Evolutionary conservation across 1,140 invertebrate genomes (phyloP).

Genomic region (Carposina sasakii): DNA sequence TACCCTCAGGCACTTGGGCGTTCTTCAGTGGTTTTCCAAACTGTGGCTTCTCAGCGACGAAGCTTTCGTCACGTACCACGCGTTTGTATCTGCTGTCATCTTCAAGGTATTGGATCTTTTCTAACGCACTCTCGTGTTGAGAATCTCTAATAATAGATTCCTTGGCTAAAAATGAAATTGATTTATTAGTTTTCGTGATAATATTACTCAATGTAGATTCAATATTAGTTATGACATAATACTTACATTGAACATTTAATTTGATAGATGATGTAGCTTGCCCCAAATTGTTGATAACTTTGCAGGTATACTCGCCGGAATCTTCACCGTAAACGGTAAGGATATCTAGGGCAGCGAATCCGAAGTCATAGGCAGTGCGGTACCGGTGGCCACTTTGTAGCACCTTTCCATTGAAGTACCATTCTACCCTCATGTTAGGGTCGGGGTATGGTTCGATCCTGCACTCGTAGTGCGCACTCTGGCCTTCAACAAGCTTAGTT

Average conservation of each 20-base stretch:
- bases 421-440: slow-evolving; percentile 92
- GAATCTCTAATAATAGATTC: slow-evolving; percentile 93
- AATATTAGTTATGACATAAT: slow-evolving; percentile 7
- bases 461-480: slow-evolving; percentile 96
- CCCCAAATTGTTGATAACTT: slow-evolving; percentile 90
- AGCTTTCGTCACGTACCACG: slow-evolving; percentile 80
- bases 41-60: slow-evolving; percentile 87
- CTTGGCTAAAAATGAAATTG: slow-evolving; percentile 76
- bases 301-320: slow-evolving; percentile 92
- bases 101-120: slow-evolving; percentile 94
- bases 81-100: slow-evolving; percentile 86
- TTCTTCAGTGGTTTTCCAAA: slow-evolving; percentile 92
- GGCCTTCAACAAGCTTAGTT: slow-evolving; percentile 85
- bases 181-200: not conserved
- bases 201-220: not conserved
- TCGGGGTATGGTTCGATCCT: slow-evolving; percentile 96
- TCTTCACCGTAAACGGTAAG: slow-evolving; percentile 95
- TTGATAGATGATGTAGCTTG: slow-evolving; percentile 86
- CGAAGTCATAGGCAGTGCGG: slow-evolving; percentile 94
- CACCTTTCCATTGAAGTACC: slow-evolving; percentile 95
- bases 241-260: slow-evolving; percentile 87
- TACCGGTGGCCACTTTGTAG: slow-evolving; percentile 93
- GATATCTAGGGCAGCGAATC: slow-evolving; percentile 94
- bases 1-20: slow-evolving; percentile 88
- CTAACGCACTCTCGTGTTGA: slow-evolving; percentile 93